Evolutionary conservation across 1,140 invertebrate species (phyloP).

Genomic region (Bombus affinis): DNA sequence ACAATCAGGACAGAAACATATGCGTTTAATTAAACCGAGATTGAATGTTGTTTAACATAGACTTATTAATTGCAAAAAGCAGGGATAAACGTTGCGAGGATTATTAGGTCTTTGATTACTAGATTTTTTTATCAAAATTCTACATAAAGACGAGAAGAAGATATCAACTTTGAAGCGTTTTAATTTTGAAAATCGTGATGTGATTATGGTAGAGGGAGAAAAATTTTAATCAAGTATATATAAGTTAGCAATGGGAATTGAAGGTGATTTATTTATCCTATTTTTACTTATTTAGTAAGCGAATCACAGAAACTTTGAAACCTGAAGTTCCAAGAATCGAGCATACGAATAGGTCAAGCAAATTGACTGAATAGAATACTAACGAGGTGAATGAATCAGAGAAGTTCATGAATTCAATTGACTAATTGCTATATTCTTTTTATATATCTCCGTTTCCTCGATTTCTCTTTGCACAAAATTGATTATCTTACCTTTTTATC

Average conservation of each 20-base stretch:
- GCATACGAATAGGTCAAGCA: slow-evolving; percentile 16
- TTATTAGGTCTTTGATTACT: no score
- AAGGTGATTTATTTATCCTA: not conserved
- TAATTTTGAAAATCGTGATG: no score
- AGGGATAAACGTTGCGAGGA: no score
- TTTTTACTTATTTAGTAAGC: slow-evolving; percentile 14
- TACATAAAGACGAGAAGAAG: no score
- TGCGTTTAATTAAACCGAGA: not conserved
- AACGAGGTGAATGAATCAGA: slow-evolving; percentile 28
- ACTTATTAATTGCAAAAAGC: no score
- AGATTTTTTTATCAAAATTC: no score
- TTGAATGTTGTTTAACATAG: no score
- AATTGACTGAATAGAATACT: slow-evolving; percentile 44
- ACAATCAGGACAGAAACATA: not conserved
- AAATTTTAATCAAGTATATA: not conserved
- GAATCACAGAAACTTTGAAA: slow-evolving; percentile 1
- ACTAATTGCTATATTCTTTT: slow-evolving; percentile 30
- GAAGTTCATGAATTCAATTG: slow-evolving; percentile 13
- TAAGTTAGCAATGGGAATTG: not conserved
- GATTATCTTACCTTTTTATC: not conserved
- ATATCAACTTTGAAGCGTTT: no score
- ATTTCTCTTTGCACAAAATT: not conserved
- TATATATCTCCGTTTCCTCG: slow-evolving; percentile 4
- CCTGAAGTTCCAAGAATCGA: slow-evolving; percentile 16
- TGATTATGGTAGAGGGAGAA: no score